phyloP scores from a whole-genome alignment of 2,113 vertebrate genomes.

The Calidris pygmaea region DNA sequence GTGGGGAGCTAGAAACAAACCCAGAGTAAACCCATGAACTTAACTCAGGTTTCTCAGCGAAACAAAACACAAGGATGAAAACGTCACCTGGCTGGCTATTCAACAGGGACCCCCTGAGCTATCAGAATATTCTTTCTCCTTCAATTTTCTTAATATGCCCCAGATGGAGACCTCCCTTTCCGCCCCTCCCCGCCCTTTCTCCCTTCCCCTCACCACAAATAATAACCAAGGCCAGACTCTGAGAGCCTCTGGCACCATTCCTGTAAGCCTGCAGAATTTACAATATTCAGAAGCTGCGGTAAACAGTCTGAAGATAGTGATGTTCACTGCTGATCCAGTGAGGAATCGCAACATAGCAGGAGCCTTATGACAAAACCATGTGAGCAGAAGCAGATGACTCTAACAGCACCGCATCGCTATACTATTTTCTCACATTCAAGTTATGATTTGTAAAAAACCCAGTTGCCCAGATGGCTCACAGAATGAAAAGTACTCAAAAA shows the following conservation, averaged over 20 bases:
- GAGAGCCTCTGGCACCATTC: slow-evolving; percentile 1
- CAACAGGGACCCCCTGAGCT: not conserved
- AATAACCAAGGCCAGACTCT: slow-evolving; percentile 34
- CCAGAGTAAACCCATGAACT: not conserved
- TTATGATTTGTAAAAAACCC: not conserved
- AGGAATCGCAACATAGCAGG: not conserved
- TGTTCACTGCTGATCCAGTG: not conserved
- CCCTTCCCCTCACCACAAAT: not conserved
- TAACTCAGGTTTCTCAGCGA: not conserved
- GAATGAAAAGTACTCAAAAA: not conserved
- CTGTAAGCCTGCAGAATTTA: not conserved
- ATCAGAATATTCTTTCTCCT: not conserved
- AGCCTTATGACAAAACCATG: slow-evolving; percentile 49
- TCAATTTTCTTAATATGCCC: slow-evolving; percentile 17
- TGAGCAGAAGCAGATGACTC: slow-evolving; percentile 50
- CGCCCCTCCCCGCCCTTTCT: not conserved
- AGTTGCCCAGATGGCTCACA: not conserved
- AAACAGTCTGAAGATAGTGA: slow-evolving; percentile 2
- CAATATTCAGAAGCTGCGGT: slow-evolving; percentile 10
- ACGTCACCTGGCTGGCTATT: not conserved
- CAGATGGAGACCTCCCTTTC: not conserved
- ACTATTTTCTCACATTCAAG: not conserved
- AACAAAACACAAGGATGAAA: not conserved
- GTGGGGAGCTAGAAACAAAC: not conserved
- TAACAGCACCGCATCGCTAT: not conserved